Evolutionary conservation across 2,888 invertebrate species (phyloP).

Genomic region (Heteromyza rotundicornis): DNA sequence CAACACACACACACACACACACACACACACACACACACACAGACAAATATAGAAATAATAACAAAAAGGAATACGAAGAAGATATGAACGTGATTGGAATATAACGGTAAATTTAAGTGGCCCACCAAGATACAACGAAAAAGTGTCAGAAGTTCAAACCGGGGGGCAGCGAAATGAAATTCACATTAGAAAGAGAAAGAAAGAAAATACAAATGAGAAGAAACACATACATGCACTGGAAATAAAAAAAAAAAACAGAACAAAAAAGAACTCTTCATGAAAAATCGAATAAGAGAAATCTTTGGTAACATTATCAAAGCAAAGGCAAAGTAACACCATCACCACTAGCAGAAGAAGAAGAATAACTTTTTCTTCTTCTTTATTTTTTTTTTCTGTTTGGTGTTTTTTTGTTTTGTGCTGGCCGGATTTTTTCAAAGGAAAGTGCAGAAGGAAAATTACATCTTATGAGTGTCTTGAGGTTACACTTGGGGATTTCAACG

Average conservation of each 20-base stretch:
- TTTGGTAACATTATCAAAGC: conserved; percentile 13
- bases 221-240: conserved; percentile 16
- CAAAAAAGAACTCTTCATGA: not conserved
- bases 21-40: no score
- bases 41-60: conserved; percentile 37
- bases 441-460: conserved; percentile 38
- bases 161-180: conserved; percentile 55
- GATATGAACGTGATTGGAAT: conserved; percentile 53
- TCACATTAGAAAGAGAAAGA: conserved; percentile 42
- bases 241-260: conserved; percentile 15
- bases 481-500: conserved; percentile 34
- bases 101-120: conserved; percentile 48
- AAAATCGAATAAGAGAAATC: conserved; percentile 27
- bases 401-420: not conserved
- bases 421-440: not conserved
- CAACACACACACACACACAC: not conserved
- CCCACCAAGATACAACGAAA: conserved; percentile 36
- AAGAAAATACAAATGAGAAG: conserved; percentile 17
- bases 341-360: not conserved
- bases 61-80: conserved; percentile 37
- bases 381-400: no score
- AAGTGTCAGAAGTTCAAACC: conserved; percentile 41
- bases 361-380: not conserved
- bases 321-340: conserved; percentile 7
- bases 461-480: conserved; percentile 50